These are phyloP conservation scores for Hedya salicella DNA, from an alignment of 2,888 invertebrate genomes.

Conservation along the genomic window DNA sequence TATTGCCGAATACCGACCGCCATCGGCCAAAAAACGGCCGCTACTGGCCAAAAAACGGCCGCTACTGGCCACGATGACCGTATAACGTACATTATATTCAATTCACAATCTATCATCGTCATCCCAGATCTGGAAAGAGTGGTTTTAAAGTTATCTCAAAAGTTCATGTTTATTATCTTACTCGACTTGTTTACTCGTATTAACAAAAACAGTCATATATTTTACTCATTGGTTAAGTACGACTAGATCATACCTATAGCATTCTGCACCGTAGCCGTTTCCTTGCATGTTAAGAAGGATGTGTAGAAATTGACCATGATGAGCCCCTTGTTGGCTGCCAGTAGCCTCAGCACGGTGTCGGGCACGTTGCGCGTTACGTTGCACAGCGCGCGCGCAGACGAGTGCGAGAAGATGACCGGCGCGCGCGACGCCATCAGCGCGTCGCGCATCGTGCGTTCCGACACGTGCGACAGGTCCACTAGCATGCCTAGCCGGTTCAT, in stretches of 20 bases:
- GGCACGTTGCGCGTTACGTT: slow-evolving; percentile 93
- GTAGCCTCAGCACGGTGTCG: slow-evolving; percentile 89
- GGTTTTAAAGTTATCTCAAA: too few relatives aligned
- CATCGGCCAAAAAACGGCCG: too few relatives aligned
- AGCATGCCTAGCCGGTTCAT: slow-evolving; percentile 96
- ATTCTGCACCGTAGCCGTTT: slow-evolving; percentile 90
- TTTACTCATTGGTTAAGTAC: too few relatives aligned
- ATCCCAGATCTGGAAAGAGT: too few relatives aligned
- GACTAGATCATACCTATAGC: slow-evolving; percentile 88
- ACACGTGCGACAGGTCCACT: slow-evolving; percentile 93
- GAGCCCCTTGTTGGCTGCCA: slow-evolving; percentile 91
- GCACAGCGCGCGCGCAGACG: slow-evolving; percentile 92
- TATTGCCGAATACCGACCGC: too few relatives aligned
- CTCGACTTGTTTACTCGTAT: too few relatives aligned
- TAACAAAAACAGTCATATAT: too few relatives aligned
- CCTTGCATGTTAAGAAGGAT: slow-evolving; percentile 90
- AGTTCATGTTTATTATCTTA: too few relatives aligned
- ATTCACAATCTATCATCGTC: too few relatives aligned
- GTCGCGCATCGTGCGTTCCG: slow-evolving; percentile 92
- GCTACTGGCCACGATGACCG: too few relatives aligned
- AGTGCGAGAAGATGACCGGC: slow-evolving; percentile 94
- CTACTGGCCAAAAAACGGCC: too few relatives aligned
- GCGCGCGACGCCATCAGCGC: slow-evolving; percentile 91
- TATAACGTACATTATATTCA: too few relatives aligned
- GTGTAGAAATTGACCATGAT: slow-evolving; percentile 96